Base-by-base conservation (phyloP, 1,140 invertebrate species). In the Drosophila subobscura region DNA sequence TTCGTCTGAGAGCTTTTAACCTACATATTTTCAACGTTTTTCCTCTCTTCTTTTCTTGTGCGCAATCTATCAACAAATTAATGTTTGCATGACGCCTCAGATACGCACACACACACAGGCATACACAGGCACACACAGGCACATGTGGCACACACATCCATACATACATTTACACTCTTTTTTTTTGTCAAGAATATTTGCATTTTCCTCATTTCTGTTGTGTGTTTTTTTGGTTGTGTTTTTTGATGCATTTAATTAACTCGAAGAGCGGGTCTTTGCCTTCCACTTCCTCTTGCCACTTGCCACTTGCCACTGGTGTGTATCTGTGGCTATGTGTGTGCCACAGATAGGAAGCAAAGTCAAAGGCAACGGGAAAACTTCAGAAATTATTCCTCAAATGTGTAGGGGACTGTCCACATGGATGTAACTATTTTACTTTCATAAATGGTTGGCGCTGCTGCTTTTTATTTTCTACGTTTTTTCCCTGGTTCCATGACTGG, bases 51-150 rank as follows among this genome's bases (percentile, higher is more conserved):
- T 68, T 68, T 77, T 58, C 16, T 20, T 0, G 16, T 64, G 64
- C 68, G 68, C 47, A 86, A 86, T 85, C 81, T 85, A 85, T 88
- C 77, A 88, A 81, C 64, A 81, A 86, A 86, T 86, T 86, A 81
- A 86, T 85, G 64, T 85, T 73, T 73, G 80, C 81, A 71, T 60
- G 60, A 81, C 57, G 41, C 63, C 58, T 61, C 40, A 42, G 47
- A 54, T 66, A 76, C 60, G 67, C 47, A 72, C 37, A 72, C 49
- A 61, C 41, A 50, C 44, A 57, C 42, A n/a, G 16, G 41, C 51
- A 23, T 33, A 49, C 7, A 20, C 41, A 22, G 4, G 49, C 29
- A 33, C 29, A 55, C 22, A 55, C 4, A 44, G n/a, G n/a, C n/a
- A 16, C 51, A 47, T 58, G 41, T 45, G 16, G 41, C 51, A 23